These are phyloP conservation scores for Drosophila meridiana DNA, from an alignment of 2,888 invertebrate genomes.

Conservation along the genomic window DNA sequence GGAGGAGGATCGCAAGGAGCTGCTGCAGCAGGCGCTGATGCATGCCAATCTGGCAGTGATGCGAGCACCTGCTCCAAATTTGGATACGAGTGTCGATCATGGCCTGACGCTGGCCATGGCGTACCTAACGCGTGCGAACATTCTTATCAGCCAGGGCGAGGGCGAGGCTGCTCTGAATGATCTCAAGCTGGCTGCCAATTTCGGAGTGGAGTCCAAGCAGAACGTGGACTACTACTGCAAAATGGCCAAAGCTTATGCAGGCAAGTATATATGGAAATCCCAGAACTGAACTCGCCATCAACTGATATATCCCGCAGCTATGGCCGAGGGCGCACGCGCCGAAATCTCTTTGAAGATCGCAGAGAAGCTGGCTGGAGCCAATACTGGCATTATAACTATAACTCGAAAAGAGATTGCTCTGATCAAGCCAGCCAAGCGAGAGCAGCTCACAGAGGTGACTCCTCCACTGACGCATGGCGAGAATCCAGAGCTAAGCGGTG, in stretches of 20 bases:
- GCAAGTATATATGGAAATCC: conserved; percentile 50
- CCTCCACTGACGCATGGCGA: conserved; percentile 86
- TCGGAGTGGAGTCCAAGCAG: conserved; percentile 87
- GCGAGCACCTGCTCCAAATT: conserved; percentile 88
- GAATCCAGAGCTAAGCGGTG: conserved; percentile 86
- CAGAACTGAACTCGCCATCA: no score
- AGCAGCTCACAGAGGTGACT: conserved; percentile 15
- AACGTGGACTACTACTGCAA: conserved; percentile 89
- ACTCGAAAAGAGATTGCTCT: conserved; percentile 85
- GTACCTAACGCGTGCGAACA: conserved; percentile 89
- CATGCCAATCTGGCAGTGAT: conserved; percentile 91
- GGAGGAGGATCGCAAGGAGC: conserved; percentile 48
- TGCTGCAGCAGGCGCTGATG: conserved; percentile 87
- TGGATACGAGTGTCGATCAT: conserved; percentile 86
- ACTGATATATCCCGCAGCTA: conserved; percentile 84
- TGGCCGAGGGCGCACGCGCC: conserved; percentile 87
- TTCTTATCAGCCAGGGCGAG: conserved; percentile 87
- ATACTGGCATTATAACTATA: conserved; percentile 84
- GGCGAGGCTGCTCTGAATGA: conserved; percentile 89
- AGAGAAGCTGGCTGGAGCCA: conserved; percentile 86
- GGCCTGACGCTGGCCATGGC: conserved; percentile 89
- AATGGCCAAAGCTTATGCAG: conserved; percentile 89
- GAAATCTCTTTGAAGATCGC: conserved; percentile 89
- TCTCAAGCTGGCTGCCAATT: conserved; percentile 88
- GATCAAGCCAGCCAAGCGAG: conserved; percentile 59